Evolutionary conservation across 23 tunicate species (phyloP), one percentile per base, ranked within the genome.

Genomic region (Halocynthia roretzi): DNA sequence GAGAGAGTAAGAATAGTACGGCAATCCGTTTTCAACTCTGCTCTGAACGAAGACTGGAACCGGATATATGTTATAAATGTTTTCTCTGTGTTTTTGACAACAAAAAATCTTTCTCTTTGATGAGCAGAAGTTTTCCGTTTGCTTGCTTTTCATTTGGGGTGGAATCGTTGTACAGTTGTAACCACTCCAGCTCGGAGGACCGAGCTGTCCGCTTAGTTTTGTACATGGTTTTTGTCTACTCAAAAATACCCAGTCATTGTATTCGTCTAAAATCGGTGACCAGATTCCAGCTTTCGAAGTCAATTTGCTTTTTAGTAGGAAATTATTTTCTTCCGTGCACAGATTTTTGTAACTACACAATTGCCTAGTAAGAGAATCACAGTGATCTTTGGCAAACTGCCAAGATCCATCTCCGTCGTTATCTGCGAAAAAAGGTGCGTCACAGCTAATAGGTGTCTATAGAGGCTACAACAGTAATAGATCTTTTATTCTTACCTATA

Each of bases 191-290:
- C 31, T 44, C 12, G 54, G 60, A 9, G 92, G 92, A 8, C 92
- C 92, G 15, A 56, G 12, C 1, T 12, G 18, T 7, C 17, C 62
- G 23, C 53, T 81, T 7, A 44, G 77, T 61, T 53, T 61, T 8
- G 53, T 10, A 60, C 92, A 86, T 19, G 70, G 85, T 53, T 58
- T 60, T 19, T 44, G 53, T 50, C 71, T 52, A 10, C 92, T 85
- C 22, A 86, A 66, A 49, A 75, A 86, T 8, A 86, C 52, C 92
- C 92, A 86, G 48, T 86, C 85, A 52, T 81, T 76, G 61, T 81
- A 80, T 44, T 86, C 84, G 52, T 86, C 81, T 15, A 68, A 54
- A 31, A 86, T 57, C 7, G 92, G 92, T 8, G 81, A 51, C 85
- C 85, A 86, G 20, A 50, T 61, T 11, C 76, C 63, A 17, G 18